Conservation (phyloP, 2,113 vertebrate genomes). For the Theropithecus gelada region DNA sequence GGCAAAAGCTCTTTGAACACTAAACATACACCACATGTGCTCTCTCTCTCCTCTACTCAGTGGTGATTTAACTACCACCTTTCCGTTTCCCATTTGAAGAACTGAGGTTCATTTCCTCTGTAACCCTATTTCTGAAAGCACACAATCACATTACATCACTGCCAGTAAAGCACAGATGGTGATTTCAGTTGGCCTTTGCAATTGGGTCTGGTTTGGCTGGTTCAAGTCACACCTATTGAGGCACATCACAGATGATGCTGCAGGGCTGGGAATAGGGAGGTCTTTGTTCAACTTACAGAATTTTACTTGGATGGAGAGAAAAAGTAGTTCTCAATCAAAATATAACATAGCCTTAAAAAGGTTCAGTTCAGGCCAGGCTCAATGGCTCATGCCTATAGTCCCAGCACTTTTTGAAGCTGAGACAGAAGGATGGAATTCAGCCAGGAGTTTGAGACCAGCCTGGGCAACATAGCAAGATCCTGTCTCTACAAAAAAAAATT, state of each 20-base stretch:
- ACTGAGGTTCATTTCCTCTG: background rate
- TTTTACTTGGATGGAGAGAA: background rate
- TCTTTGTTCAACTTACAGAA: background rate
- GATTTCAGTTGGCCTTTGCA: background rate
- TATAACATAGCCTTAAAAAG: background rate
- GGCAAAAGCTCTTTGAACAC: conserved; percentile 18
- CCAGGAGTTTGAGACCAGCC: too few relatives aligned
- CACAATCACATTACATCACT: background rate
- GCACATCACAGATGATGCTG: background rate
- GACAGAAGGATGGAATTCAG: too few relatives aligned
- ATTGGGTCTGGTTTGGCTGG: background rate
- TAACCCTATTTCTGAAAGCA: background rate
- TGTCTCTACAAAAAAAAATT: too few relatives aligned
- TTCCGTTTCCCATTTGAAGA: background rate
- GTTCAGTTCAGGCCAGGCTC: background rate
- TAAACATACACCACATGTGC: background rate
- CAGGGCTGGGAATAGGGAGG: background rate
- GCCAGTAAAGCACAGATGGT: background rate
- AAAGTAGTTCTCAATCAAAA: conserved; percentile 9
- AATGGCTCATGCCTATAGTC: too few relatives aligned
- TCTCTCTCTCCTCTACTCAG: background rate
- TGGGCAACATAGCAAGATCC: too few relatives aligned
- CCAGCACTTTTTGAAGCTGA: too few relatives aligned
- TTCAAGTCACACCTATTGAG: background rate
- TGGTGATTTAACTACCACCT: background rate